phyloP scores from a whole-genome alignment of 2,113 vertebrate genomes.

The Coreoperca whiteheadi region DNA sequence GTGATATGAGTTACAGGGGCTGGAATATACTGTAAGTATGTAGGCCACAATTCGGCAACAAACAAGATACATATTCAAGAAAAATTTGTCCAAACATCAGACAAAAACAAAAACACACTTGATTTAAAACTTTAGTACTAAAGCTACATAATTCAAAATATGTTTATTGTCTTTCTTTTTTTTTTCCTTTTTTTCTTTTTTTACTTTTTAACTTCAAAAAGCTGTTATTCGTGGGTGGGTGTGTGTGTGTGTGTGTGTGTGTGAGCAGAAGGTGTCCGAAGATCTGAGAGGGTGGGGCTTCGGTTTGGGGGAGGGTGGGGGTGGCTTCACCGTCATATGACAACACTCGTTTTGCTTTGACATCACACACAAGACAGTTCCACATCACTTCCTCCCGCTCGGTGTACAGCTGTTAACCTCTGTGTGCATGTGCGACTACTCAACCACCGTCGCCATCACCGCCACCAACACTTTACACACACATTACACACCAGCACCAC shows the following conservation, averaged over 20 bases:
- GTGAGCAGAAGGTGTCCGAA: constrained; percentile 31
- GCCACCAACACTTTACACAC: constrained; percentile 48
- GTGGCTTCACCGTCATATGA: constrained; percentile 29
- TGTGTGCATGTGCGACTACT: constrained; percentile 42
- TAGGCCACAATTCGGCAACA: constrained; percentile 90
- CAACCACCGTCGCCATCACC: constrained; percentile 30
- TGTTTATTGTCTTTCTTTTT: constrained; percentile 76
- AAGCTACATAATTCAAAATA: constrained; percentile 87
- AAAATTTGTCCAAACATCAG: constrained; percentile 85
- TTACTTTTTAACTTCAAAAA: constrained; percentile 75
- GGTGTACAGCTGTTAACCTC: constrained; percentile 26
- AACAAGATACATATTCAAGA: constrained; percentile 83
- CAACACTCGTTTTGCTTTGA: constrained; percentile 39
- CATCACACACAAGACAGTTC: constrained; percentile 48
- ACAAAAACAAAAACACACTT: constrained; percentile 83
- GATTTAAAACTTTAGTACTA: constrained; percentile 86
- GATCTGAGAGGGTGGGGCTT: constrained; percentile 42
- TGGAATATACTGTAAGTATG: constrained; percentile 78
- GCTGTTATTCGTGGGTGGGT: constrained; percentile 40
- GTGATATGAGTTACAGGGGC: constrained; percentile 64
- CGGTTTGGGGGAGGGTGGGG: background rate
- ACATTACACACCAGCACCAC: constrained; percentile 63
- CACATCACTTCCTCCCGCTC: constrained; percentile 43
- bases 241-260: constrained; percentile 25
- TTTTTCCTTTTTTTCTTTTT: constrained; percentile 70